phyloP scores from a whole-genome alignment of 2,113 vertebrate species.

The Campylomormyrus numenius region DNA sequence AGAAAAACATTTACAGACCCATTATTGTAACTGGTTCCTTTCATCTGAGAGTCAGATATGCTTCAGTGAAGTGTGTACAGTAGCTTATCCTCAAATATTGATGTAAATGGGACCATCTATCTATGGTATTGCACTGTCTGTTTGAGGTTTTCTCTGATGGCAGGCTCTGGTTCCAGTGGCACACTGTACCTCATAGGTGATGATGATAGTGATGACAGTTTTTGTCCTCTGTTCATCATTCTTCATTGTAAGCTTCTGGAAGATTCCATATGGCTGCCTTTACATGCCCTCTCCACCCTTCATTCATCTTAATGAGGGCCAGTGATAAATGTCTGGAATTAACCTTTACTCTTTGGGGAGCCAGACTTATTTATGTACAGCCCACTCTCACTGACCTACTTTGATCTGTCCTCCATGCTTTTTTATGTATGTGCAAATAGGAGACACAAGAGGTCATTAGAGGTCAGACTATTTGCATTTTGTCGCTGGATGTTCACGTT shows the following conservation, averaged over 20 bases:
- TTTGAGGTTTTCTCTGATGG: background rate
- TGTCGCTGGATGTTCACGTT: background rate
- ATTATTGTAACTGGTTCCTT: background rate
- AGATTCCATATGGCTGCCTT: background rate
- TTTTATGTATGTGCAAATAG: background rate
- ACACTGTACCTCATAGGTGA: background rate
- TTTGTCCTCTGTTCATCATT: background rate
- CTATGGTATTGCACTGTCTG: background rate
- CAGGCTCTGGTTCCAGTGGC: background rate
- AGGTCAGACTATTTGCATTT: background rate
- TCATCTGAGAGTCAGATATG: background rate
- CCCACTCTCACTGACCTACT: background rate
- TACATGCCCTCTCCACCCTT: background rate
- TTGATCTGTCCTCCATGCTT: background rate
- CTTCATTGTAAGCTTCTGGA: background rate
- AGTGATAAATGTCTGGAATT: conserved; percentile 4
- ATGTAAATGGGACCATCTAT: background rate
- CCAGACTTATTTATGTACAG: background rate
- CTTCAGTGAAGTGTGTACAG: background rate
- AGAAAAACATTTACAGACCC: background rate
- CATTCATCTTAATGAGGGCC: background rate
- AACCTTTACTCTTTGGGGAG: background rate
- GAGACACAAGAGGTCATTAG: background rate
- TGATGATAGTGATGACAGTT: background rate
- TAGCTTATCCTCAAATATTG: background rate